Conservation (phyloP, 2,797 vertebrate genomes). For the Myioborus miniatus region DNA sequence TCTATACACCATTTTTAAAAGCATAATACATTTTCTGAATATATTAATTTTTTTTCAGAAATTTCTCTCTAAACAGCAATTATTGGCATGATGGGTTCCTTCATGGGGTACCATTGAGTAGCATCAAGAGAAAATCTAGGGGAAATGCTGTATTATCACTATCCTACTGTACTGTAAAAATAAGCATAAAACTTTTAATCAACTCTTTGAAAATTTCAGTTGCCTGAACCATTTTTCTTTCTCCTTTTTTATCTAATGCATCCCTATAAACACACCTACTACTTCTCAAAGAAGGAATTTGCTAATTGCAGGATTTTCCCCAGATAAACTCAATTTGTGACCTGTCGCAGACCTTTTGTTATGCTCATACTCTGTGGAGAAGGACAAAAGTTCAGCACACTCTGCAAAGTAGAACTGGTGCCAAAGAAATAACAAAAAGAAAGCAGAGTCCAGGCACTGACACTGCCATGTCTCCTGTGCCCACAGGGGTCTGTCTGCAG, state of each 20-base stretch:
- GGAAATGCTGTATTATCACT: neutral
- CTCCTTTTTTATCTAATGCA: neutral
- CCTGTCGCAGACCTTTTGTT: neutral
- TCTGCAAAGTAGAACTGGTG: neutral
- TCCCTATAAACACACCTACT: neutral
- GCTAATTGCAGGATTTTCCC: constrained; percentile 7
- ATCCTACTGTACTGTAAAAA: neutral
- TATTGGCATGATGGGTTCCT: neutral
- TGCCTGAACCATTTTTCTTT: neutral
- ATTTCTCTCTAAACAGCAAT: neutral
- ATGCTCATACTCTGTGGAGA: neutral
- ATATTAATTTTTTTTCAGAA: neutral
- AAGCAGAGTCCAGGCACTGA: neutral
- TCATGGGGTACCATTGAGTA: neutral
- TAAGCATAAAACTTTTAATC: neutral
- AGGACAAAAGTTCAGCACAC: constrained; percentile 12
- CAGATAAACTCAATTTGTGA: neutral
- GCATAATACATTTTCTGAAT: neutral
- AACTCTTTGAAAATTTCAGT: neutral
- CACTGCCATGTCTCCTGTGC: neutral
- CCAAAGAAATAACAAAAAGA: neutral
- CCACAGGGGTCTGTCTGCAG: neutral
- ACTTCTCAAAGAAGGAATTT: neutral
- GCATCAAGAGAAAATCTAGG: neutral
- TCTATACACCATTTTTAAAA: accelerated